Evolutionary conservation across 92 coral and sea anemone species (phyloP).

Genomic region (Epizoanthus scotinus): DNA sequence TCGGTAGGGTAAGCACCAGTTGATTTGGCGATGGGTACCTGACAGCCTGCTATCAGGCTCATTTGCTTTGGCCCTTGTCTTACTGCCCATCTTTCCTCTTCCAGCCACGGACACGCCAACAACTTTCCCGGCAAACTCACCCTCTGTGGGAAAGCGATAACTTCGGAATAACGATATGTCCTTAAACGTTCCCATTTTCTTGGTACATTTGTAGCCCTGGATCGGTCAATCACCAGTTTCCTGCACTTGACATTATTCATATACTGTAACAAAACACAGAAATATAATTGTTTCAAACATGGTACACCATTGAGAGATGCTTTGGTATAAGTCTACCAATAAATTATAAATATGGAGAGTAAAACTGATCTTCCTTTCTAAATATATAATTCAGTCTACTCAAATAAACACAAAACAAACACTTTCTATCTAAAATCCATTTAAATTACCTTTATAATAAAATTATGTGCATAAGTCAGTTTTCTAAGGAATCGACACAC

Average conservation of each 20-base stretch:
- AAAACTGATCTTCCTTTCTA: too few species aligned
- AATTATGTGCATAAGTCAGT: too few species aligned
- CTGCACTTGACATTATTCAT: constrained; percentile 54
- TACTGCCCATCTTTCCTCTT: constrained; percentile 29
- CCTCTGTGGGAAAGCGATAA: constrained; percentile 32
- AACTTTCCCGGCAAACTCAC: constrained; percentile 40
- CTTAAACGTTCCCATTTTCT: constrained; percentile 50
- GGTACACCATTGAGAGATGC: neutral
- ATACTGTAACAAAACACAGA: constrained; percentile 31
- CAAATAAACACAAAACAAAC: too few species aligned
- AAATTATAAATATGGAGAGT: too few species aligned
- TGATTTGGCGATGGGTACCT: constrained; percentile 20
- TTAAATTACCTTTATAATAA: too few species aligned
- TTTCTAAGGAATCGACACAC: too few species aligned
- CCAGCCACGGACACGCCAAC: constrained; percentile 44
- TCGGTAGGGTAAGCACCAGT: constrained; percentile 33
- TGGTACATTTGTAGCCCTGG: constrained; percentile 41
- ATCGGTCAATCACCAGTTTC: constrained; percentile 28
- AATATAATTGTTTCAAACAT: neutral
- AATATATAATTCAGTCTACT: too few species aligned
- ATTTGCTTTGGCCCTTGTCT: constrained; percentile 45
- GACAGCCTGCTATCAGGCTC: constrained; percentile 11
- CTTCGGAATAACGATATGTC: constrained; percentile 54
- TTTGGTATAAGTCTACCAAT: too few species aligned
- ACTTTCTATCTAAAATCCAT: too few species aligned